Evolutionary conservation across 2,113 vertebrate species (phyloP), one percentile per base, ranked within the genome.

Genomic region (Theropithecus gelada): DNA sequence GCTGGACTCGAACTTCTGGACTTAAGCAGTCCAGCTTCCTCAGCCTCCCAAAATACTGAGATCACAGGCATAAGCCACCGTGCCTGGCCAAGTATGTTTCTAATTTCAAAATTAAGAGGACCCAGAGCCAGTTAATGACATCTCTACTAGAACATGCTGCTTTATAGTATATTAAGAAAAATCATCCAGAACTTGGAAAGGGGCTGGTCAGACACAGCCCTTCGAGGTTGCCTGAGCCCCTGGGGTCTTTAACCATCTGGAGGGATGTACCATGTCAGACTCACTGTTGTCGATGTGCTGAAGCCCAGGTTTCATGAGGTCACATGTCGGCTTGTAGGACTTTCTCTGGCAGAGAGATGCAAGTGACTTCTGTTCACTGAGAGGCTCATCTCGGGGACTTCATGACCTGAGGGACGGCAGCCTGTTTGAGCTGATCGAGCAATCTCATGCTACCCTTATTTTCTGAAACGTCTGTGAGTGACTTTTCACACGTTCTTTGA

Each of bases 181-280:
- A 13, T 48, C 30, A 5, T 64, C 23, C 8, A 48, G 40, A n/a
- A n/a, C 17, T 73, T 57, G 45, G 45, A 59, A 68, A 13, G 16
- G 59, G 16, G 12, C 2, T 57, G 1, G 8, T 2, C 61, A 13
- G 22, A 25, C 66, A 32, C 66, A 0, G 12, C 0, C 11, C 48
- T 48, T 48, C 0, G 48, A 48, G 48, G 48, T 48, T 11, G 45
- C 2, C 45, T 11, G 48, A 48, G 11, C 10, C 10, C 48, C 48
- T 48, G 48, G 48, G 48, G 48, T 12, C 48, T 2, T 48, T 48
- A 12, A 48, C 11, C 11, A 48, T 12, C 48, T 12, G 48, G 48
- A 48, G 11, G 48, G 48, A 48, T 48, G 48, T 12, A 48, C 48
- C 11, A 0, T 48, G 48, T 48, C 11, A 48, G 48, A 48, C 48